phyloP scores from a whole-genome alignment of 1,140 invertebrate genomes.

The Papilio polyxenes region DNA sequence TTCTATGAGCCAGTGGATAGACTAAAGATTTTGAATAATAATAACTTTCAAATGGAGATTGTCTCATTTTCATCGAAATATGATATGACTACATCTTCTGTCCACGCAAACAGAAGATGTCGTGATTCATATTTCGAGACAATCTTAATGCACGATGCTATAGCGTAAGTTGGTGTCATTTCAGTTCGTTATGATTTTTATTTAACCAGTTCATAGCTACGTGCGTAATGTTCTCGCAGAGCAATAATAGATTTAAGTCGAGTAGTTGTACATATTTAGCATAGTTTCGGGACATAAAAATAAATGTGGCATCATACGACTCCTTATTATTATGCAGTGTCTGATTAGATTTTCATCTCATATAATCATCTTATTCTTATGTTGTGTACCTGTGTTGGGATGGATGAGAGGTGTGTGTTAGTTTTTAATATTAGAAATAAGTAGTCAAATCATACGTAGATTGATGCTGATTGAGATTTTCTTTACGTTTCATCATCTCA shows the following conservation, averaged over 20 bases:
- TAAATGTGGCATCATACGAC: conserved; percentile 56
- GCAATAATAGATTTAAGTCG: conserved; percentile 56
- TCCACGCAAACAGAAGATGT: background rate
- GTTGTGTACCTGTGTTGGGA: conserved; percentile 5
- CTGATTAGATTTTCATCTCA: conserved; percentile 20
- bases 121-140: background rate
- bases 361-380: background rate
- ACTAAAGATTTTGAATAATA: conserved; percentile 43
- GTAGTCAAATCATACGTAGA: background rate
- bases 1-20: conserved; percentile 48
- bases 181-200: conserved; percentile 39
- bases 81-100: background rate
- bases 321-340: conserved; percentile 53
- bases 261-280: conserved; percentile 43
- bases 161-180: conserved; percentile 33
- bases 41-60: conserved; percentile 37
- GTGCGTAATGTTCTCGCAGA: conserved; percentile 59
- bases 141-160: background rate
- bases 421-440: conserved; percentile 31
- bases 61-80: conserved; percentile 1
- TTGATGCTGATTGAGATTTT: conserved; percentile 19
- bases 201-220: conserved; percentile 35
- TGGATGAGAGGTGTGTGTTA: background rate
- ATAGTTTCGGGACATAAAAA: conserved; percentile 53
- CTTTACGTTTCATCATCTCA: background rate